Evolutionary conservation across 2,888 invertebrate species (phyloP).

Genomic region (Glyphotaelius pellucidus): DNA sequence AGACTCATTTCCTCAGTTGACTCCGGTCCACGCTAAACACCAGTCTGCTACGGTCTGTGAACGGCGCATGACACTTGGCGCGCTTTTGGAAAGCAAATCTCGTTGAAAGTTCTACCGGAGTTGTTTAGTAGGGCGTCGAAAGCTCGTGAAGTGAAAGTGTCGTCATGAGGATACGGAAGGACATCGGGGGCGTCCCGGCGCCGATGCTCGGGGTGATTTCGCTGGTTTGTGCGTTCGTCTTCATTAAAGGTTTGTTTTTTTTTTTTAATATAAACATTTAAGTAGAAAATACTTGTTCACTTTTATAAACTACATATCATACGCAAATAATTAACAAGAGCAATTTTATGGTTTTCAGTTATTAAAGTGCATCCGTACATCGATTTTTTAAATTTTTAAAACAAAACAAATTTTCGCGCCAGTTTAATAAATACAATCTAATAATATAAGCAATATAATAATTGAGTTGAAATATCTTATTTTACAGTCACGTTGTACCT

Average conservation of each 20-base stretch:
- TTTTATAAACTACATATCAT: too few relatives aligned
- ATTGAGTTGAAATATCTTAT: too few relatives aligned
- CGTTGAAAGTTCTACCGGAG: neutral
- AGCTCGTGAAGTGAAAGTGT: constrained; percentile 18
- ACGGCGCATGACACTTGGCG: neutral
- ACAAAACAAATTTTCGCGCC: too few relatives aligned
- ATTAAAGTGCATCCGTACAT: too few relatives aligned
- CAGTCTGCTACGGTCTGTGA: neutral
- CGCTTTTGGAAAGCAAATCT: neutral
- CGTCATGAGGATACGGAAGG: constrained; percentile 17
- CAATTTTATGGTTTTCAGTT: too few relatives aligned
- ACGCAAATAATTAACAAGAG: too few relatives aligned
- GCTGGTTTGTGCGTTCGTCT: constrained; percentile 8
- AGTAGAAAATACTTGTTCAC: too few relatives aligned
- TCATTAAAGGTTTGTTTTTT: constrained; percentile 16
- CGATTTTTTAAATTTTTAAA: too few relatives aligned
- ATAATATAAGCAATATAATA: too few relatives aligned
- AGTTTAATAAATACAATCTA: too few relatives aligned
- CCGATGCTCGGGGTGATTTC: neutral
- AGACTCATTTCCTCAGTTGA: neutral
- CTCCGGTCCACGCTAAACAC: neutral
- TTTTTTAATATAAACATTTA: neutral
- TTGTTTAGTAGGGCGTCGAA: neutral
- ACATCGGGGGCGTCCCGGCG: constrained; percentile 24
- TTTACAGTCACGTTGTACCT: too few relatives aligned